Conservation (phyloP, 2,888 invertebrate species). For the Chydorus sphaericus region DNA sequence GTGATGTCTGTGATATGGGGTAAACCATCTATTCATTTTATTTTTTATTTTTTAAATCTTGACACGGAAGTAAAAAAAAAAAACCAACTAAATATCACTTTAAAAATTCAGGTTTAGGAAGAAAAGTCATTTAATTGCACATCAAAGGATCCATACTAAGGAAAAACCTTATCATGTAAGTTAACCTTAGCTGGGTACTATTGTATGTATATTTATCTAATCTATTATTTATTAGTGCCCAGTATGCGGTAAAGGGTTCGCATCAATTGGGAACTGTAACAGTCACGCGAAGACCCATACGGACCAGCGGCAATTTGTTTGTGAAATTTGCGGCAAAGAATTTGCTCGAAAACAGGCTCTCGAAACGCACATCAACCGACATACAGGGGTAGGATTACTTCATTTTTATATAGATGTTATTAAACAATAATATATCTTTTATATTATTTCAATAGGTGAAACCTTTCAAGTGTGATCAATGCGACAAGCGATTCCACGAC, state of each 20-base stretch:
- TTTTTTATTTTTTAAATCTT: too few species aligned
- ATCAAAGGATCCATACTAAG: conserved; percentile 12
- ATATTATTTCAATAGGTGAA: too few species aligned
- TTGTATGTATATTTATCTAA: too few species aligned
- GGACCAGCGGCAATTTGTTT: conserved; percentile 13
- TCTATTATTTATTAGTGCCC: conserved; percentile 4
- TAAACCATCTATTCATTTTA: too few species aligned
- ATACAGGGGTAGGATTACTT: too few species aligned
- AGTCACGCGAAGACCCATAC: conserved; percentile 14
- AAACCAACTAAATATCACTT: background rate
- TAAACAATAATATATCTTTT: too few species aligned
- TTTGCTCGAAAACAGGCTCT: conserved; percentile 12
- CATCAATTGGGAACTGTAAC: conserved; percentile 11
- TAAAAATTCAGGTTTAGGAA: background rate
- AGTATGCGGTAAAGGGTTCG: conserved; percentile 11
- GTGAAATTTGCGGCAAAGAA: conserved; percentile 14
- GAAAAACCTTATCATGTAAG: conserved; percentile 12
- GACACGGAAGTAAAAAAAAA: too few species aligned
- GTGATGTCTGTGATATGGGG: conserved; percentile 10
- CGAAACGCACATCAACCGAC: conserved; percentile 11
- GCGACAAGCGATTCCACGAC: background rate
- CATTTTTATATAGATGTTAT: too few species aligned
- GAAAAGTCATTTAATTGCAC: conserved; percentile 8
- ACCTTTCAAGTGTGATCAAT: background rate
- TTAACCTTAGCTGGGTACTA: too few species aligned